Evolutionary conservation across 2,888 invertebrate genomes (phyloP), one percentile per base, ranked within the genome.

Genomic region (Seira musarum): DNA sequence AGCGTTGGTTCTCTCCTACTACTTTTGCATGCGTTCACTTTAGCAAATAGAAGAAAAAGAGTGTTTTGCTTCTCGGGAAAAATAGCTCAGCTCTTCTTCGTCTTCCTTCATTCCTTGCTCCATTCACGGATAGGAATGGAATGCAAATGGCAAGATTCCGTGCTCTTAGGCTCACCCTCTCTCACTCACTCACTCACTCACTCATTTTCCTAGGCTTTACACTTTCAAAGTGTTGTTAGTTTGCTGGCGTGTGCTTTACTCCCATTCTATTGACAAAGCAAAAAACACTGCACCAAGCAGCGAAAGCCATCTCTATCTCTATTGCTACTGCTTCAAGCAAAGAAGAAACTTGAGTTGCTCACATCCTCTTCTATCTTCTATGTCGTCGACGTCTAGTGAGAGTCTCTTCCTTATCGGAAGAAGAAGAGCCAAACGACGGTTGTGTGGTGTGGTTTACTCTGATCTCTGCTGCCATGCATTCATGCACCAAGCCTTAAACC

Each of bases 121-220:
- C 78, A 78, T 78, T 78, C 78, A 78, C 78, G 66, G 71, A 13
- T 49, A 72, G 67, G 78, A 78, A 78, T 78, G 78, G 78, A 78
- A 78, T 78, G 78, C 72, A 78, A 78, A 78, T 78, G 78, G 66
- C 78, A 78, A 78, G 78, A 78, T 78, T 72, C 78, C 78, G 61
- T 49, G 78, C 60, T 71, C 30, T 66, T 71, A 67, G 71, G 71
- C 66, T 72, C 71, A 78, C 71, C 71, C 71, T 78, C 78, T 72
- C 65, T 57, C 69, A 35, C 71, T 40, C 61, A 17, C 73, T 49
- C 53, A 13, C 15, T 40, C 70, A 30, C 17, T 30, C n/a, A 5
- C 65, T 65, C 35, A 35, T 24, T 65, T 35, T 19, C 17, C 15
- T 57, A 6, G 6, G 5, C 40, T 40, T 40, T 13, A 40, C 40